Base-by-base conservation (phyloP, 2,113 vertebrate species). In the Xiphophorus maculatus region DNA sequence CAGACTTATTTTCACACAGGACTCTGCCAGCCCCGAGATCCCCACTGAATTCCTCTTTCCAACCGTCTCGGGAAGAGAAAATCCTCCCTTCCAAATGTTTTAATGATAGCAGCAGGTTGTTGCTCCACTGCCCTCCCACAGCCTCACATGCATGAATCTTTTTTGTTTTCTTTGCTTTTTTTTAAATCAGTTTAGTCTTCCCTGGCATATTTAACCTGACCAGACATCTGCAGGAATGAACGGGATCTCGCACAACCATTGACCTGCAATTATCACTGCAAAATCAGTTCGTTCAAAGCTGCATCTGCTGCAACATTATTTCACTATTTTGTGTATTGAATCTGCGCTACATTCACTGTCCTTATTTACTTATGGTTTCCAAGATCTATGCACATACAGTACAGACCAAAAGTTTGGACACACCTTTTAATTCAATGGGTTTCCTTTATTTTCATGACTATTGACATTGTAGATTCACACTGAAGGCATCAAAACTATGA, bases 51-150 rank as follows among this genome's bases (percentile, higher is more conserved):
- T 81, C 71, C 69, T 76, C 65, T 72, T 66, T 77, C 71, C 67
- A 76, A 42, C 5, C 79, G 58, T 78, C 40, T 61, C 8, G 42
- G 48, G 51, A 67, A 80, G 72, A 84, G 29, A 81, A 76, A 81
- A 81, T 66, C 79, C 77, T 77, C 32, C 77, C 1, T 4, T 78
- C 28, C 29, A 60, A 60, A 66, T 25, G 66, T 77, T 84, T 84
- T 54, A 89, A 65, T 88, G 84, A 90, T 84, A 85, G 76, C 81
- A 87, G 83, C 75, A 83, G 77, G 63, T 80, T 84, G 78, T 67
- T 67, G 63, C 40, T 51, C 29, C n/a, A 25, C 61, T 80, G 28
- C 44, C 62, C 33, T 69, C 37, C 40, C 66, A 40, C 66, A 14
- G 35, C 58, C 63, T 33, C 33, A 8, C 42, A 54, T 71, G 75